These are phyloP conservation scores for Melieria omissa DNA, from an alignment of 2,888 invertebrate genomes.

Conservation along the genomic window DNA sequence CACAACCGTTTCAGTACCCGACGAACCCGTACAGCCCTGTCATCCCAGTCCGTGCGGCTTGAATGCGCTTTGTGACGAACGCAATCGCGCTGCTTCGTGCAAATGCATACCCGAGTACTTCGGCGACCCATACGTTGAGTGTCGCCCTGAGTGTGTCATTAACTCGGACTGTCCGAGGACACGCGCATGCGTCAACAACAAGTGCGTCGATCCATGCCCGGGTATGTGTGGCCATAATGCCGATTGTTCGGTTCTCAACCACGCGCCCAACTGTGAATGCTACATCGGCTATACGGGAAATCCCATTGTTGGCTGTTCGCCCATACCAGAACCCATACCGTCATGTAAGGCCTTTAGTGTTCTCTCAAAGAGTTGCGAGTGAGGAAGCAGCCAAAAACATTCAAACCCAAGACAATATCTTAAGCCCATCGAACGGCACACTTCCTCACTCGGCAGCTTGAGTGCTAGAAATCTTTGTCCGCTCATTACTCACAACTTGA, in stretches of 20 bases:
- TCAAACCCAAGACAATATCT: not conserved
- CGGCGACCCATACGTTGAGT: constrained; percentile 75
- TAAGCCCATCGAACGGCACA: not conserved
- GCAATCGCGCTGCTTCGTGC: constrained; percentile 74
- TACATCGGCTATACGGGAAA: constrained; percentile 72
- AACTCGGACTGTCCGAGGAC: constrained; percentile 75
- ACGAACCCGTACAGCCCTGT: constrained; percentile 70
- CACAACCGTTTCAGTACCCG: constrained; percentile 61
- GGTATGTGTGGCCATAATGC: constrained; percentile 87
- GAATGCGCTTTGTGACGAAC: constrained; percentile 74
- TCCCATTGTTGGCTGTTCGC: constrained; percentile 69
- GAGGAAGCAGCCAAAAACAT: constrained; percentile 6
- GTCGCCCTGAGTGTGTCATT: constrained; percentile 76
- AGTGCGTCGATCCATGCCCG: constrained; percentile 85
- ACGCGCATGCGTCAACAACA: constrained; percentile 77
- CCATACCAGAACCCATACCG: constrained; percentile 50
- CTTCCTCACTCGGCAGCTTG: constrained; percentile 3
- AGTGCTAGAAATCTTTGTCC: not conserved
- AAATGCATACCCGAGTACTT: constrained; percentile 73
- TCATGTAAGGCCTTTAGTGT: constrained; percentile 58
- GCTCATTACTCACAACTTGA: not conserved
- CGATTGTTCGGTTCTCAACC: constrained; percentile 75
- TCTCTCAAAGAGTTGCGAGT: not conserved
- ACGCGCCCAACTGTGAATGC: constrained; percentile 75
- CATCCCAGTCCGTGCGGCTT: constrained; percentile 76